These are phyloP conservation scores for Lethrus apterus DNA, from an alignment of 1,140 invertebrate genomes.

Conservation along the genomic window DNA sequence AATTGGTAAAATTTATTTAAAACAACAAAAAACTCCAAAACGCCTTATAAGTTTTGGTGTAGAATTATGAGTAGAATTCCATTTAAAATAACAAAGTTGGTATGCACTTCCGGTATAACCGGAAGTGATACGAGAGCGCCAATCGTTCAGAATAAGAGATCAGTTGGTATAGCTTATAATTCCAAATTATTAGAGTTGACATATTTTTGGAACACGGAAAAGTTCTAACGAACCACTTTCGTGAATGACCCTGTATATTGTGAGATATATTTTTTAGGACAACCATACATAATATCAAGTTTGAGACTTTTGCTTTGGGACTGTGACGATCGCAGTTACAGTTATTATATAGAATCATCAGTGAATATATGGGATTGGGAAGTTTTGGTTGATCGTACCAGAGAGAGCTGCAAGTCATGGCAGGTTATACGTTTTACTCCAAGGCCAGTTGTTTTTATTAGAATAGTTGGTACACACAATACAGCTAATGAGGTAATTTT, in stretches of 20 bases:
- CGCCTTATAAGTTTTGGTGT: too few species aligned
- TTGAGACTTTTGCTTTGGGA: conserved; percentile 95
- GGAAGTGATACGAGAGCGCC: not conserved
- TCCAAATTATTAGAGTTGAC: too few species aligned
- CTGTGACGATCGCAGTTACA: conserved; percentile 93
- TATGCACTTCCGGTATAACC: too few species aligned
- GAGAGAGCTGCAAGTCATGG: conserved; percentile 81
- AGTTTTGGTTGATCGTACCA: conserved; percentile 70
- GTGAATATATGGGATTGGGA: conserved; percentile 87
- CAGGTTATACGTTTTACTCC: conserved; percentile 78
- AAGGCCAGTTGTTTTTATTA: conserved; percentile 85
- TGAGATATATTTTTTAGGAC: conserved; percentile 45
- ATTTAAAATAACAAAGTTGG: too few species aligned
- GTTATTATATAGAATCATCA: conserved; percentile 94
- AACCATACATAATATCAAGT: conserved; percentile 89
- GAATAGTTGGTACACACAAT: conserved; percentile 91
- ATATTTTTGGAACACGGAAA: not conserved
- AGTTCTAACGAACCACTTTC: not conserved
- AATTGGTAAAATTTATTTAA: too few species aligned
- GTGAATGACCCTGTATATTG: too few species aligned
- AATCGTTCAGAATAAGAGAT: not conserved
- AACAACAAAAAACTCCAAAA: too few species aligned
- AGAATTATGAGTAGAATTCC: too few species aligned
- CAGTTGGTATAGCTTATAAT: too few species aligned
- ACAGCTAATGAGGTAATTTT: conserved; percentile 90